These are phyloP conservation scores for Agrochola litura DNA, from an alignment of 2,888 invertebrate species.

Conservation along the genomic window DNA sequence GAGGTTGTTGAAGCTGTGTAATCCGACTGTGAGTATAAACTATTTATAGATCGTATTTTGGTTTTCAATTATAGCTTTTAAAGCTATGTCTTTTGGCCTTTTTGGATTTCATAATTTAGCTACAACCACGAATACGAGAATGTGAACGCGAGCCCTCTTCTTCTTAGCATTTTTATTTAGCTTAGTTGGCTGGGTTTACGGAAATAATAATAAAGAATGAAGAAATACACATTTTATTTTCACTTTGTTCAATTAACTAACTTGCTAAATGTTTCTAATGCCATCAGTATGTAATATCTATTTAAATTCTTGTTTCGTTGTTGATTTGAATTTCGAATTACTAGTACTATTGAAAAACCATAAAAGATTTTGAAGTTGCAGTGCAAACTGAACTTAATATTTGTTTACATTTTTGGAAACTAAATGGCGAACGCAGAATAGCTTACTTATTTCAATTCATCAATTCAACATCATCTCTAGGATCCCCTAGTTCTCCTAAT, in stretches of 20 bases:
- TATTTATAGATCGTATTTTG: not conserved
- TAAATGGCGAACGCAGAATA: not conserved
- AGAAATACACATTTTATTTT: not conserved
- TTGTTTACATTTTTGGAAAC: not conserved
- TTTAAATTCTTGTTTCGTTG: not conserved
- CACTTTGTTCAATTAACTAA: not conserved
- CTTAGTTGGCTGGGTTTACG: not conserved
- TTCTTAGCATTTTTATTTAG: not conserved
- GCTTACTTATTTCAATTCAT: not conserved
- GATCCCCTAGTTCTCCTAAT: slow-evolving; percentile 90
- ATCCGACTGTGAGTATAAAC: slow-evolving; percentile 91
- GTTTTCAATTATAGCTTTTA: not conserved
- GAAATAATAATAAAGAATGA: not conserved
- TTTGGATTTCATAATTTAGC: not conserved
- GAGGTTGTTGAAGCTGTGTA: slow-evolving; percentile 92
- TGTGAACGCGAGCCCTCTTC: not conserved
- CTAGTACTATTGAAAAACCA: not conserved
- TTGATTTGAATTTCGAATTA: not conserved
- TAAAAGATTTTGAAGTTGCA: not conserved
- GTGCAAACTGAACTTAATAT: too few relatives aligned
- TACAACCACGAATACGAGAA: not conserved
- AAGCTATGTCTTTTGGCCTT: not conserved
- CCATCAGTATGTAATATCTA: not conserved
- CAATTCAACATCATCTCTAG: slow-evolving; percentile 69
- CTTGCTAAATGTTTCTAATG: not conserved